Percentiles rank a stretch among this genome's conserved stretches.
phyloP scores from a whole-genome alignment of 2,797 vertebrate genomes.

The Darevskia nairensis region DNA sequence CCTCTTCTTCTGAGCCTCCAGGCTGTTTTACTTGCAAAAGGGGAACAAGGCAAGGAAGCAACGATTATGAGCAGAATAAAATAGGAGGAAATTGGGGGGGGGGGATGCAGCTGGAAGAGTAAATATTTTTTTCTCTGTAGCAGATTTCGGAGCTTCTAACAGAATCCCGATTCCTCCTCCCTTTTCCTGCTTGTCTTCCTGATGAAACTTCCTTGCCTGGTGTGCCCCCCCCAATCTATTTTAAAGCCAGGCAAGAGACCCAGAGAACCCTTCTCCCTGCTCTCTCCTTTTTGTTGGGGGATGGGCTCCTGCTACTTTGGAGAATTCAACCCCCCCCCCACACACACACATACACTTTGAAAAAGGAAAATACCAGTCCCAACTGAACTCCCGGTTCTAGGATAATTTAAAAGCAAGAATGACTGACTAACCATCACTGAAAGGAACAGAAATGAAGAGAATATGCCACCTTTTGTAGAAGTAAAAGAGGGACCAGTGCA shows the following conservation, averaged over 20 bases:
- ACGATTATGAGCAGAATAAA: rapidly evolving
- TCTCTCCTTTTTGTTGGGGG: background rate
- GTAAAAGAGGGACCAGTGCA: background rate
- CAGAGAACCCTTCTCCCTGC: too few species aligned
- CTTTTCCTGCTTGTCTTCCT: background rate
- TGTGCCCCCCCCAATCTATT: background rate
- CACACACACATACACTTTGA: too few species aligned
- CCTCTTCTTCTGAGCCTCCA: background rate
- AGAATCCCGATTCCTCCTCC: rapidly evolving
- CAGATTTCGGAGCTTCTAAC: conserved; percentile 50
- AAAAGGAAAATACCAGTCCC: background rate
- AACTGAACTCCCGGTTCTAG: background rate
- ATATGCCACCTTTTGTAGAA: background rate
- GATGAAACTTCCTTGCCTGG: background rate
- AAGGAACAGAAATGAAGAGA: background rate
- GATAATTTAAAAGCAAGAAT: background rate
- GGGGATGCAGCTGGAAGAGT: background rate
- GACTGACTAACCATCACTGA: background rate
- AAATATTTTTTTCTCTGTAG: background rate
- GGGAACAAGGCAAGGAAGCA: background rate
- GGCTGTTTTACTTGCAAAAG: conserved; percentile 27
- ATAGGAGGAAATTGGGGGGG: conserved; percentile 26
- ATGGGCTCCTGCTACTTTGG: background rate
- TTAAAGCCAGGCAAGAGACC: background rate
- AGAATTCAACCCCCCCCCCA: background rate